phyloP scores from a whole-genome alignment of 2,888 invertebrate genomes.

The Conus canariensis region DNA sequence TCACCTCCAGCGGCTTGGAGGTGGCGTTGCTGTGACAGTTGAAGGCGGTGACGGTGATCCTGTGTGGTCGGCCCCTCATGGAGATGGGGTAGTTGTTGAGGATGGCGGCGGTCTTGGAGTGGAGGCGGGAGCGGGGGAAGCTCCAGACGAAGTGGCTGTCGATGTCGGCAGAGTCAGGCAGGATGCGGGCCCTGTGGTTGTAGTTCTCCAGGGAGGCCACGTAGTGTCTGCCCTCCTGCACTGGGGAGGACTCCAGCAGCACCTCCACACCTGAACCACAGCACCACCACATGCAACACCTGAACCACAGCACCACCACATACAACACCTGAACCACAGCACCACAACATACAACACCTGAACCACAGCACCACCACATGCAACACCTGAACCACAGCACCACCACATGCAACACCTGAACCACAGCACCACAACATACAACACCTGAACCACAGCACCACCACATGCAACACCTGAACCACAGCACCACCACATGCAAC shows the following conservation, averaged over 20 bases:
- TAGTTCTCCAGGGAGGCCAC: not conserved
- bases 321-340: no score
- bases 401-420: no score
- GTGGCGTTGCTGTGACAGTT: constrained; percentile 69
- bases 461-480: no score
- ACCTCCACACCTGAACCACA: constrained; percentile 43
- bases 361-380: no score
- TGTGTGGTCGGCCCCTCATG: constrained; percentile 31
- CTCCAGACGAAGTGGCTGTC: constrained; percentile 14
- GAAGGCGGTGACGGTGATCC: constrained; percentile 67
- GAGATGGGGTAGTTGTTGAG: constrained; percentile 31
- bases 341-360: no score
- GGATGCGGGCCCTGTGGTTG: not conserved
- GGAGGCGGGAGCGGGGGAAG: not conserved
- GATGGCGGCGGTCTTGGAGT: not conserved
- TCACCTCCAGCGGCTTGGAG: constrained; percentile 64
- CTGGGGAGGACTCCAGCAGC: not conserved
- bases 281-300: not conserved
- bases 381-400: no score
- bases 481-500: no score
- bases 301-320: no score
- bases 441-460: no score
- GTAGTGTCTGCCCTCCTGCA: not conserved
- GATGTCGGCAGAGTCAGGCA: not conserved
- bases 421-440: no score